Evolutionary conservation across 2,113 vertebrate species (phyloP), one percentile per base, ranked within the genome.

Genomic region (Sterrhoptilus dennistouni): DNA sequence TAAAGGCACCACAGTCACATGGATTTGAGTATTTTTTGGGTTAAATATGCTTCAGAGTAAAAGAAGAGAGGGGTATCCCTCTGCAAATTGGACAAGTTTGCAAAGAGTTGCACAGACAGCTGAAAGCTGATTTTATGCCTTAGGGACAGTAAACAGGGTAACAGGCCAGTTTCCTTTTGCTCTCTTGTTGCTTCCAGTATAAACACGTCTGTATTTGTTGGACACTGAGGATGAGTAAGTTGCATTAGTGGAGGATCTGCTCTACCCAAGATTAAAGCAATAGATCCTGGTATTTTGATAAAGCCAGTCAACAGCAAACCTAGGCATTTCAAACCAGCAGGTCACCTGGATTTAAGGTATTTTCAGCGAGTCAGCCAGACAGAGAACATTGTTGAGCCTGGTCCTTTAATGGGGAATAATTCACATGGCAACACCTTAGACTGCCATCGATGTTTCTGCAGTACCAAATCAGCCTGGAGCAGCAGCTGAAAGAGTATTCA

Each of bases 31-130:
- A n/a, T 54, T 56, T 93, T 95, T 89, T 74, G 79, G 83, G 15
- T 81, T 96, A 95, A 80, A 83, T 90, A n/a, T n/a, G 12, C 19
- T 92, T 91, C 29, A 83, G 54, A 79, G 76, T 70, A 18, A 83
- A 33, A 36, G 31, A 91, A 87, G 56, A 66, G 85, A 77, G 76
- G 35, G 4, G 6, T 10, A 24, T 87, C 22, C 83, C 33, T 33
- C 47, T 96, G 70, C 36, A 85, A 95, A 87, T 63, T 93, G 59
- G 36, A 29, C 29, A 56, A 85, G 7, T n/a, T 47, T 20, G 13
- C 9, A 49, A 52, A 81, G 57, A 61, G 29, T 31, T 71, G 17
- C 33, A 44, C 0, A 0, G 20, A 17, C 14, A 22, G 21, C 12
- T 81, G 53, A 57, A 83, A 86, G 28, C 11, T 87, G 36, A 64